These are phyloP conservation scores for Siphonodentalium dalli DNA, from an alignment of 2,888 invertebrate species.

Conservation along the genomic window DNA sequence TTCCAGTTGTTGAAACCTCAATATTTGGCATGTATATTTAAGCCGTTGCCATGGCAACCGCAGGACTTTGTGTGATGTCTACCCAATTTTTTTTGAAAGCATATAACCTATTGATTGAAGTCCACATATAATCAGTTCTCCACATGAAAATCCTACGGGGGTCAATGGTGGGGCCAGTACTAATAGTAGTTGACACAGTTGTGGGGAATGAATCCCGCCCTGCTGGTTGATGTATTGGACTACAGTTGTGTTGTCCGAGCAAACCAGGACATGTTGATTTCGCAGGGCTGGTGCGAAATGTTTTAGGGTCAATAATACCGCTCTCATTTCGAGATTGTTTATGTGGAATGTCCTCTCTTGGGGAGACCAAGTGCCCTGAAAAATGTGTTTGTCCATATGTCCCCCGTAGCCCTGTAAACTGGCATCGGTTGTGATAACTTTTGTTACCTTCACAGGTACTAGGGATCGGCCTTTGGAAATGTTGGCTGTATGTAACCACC, in stretches of 20 bases:
- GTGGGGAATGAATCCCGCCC: constrained; percentile 3
- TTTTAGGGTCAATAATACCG: neutral
- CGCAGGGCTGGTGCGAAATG: neutral
- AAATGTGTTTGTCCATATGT: neutral
- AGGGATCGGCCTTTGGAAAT: constrained; percentile 18
- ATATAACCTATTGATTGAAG: no score
- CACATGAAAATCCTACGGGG: no score
- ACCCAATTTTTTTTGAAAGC: no score
- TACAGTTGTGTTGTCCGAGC: constrained; percentile 11
- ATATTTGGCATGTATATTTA: no score
- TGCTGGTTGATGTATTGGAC: constrained; percentile 18
- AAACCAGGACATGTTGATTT: constrained; percentile 3
- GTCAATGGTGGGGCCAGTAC: no score
- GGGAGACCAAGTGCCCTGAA: constrained; percentile 9
- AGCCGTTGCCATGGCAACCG: no score
- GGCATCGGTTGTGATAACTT: neutral
- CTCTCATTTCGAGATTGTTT: constrained; percentile 7
- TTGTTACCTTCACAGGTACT: neutral
- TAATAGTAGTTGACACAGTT: constrained; percentile 1
- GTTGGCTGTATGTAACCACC: constrained; percentile 22
- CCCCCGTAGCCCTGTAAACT: neutral
- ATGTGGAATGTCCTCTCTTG: constrained; percentile 3
- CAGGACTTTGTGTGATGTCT: no score
- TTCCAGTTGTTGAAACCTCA: no score
- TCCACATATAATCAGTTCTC: no score